These are phyloP conservation scores for Cyphomyrmex costatus DNA, from an alignment of 1,140 invertebrate species.

Conservation along the genomic window DNA sequence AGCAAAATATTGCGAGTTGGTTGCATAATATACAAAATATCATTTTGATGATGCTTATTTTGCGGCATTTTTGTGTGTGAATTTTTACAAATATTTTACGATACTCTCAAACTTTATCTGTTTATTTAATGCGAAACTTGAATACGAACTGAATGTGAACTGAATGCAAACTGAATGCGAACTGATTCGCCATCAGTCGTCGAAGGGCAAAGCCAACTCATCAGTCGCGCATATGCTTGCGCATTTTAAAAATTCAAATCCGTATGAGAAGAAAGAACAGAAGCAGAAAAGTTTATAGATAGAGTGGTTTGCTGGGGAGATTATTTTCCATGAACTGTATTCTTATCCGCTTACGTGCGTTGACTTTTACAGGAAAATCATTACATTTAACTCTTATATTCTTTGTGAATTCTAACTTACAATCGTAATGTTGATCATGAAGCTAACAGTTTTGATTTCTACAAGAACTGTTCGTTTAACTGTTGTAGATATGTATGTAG, in stretches of 20 bases:
- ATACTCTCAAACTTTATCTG: not conserved
- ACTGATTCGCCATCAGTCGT: constrained; percentile 15
- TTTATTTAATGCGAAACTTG: not conserved
- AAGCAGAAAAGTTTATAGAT: constrained; percentile 3
- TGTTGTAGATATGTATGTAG: not conserved
- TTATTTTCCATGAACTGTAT: constrained; percentile 32
- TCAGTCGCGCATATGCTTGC: constrained; percentile 11
- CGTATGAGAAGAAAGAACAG: constrained; percentile 3
- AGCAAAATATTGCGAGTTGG: constrained; percentile 11
- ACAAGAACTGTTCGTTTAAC: not conserved
- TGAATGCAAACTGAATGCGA: no score
- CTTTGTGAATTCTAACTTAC: constrained; percentile 14
- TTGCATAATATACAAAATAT: constrained; percentile 19
- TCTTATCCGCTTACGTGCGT: constrained; percentile 15
- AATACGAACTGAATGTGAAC: not conserved
- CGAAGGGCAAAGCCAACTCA: constrained; percentile 1
- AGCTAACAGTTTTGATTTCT: constrained; percentile 23
- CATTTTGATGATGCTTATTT: not conserved
- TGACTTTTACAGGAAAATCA: constrained; percentile 35
- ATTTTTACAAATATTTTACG: not conserved
- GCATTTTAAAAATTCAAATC: constrained; percentile 29
- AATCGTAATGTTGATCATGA: not conserved
- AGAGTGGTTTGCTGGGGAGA: not conserved
- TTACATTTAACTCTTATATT: constrained; percentile 20
- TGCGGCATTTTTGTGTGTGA: not conserved